Evolutionary conservation across 2,113 vertebrate genomes (phyloP).

Genomic region (Lanius collurio): DNA sequence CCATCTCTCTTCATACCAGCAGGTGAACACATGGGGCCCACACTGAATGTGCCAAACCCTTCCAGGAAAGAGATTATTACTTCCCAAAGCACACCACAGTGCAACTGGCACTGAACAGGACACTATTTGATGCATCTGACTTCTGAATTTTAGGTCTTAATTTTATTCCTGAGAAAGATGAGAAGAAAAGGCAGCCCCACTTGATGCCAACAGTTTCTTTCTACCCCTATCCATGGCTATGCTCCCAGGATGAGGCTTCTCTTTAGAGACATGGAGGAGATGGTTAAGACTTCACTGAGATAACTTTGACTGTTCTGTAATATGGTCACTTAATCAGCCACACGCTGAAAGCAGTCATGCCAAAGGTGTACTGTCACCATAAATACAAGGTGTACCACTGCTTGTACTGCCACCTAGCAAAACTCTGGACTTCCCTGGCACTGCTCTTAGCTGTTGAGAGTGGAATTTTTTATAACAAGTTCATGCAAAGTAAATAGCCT

Average conservation of each 20-base stretch:
- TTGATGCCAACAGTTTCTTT: neutral
- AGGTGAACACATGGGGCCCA: neutral
- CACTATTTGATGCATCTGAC: neutral
- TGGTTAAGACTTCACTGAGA: neutral
- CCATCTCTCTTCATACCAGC: neutral
- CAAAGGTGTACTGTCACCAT: neutral
- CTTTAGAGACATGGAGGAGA: neutral
- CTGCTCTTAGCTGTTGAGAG: neutral
- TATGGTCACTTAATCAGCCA: neutral
- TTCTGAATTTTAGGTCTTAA: neutral
- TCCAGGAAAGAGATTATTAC: neutral
- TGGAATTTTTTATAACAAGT: neutral
- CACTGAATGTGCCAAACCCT: neutral
- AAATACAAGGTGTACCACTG: neutral
- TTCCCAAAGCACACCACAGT: neutral
- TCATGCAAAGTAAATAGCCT: neutral
- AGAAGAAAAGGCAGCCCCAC: neutral
- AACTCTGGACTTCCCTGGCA: neutral
- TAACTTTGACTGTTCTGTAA: neutral
- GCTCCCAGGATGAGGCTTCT: neutral
- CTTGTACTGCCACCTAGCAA: neutral
- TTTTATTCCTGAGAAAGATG: neutral
- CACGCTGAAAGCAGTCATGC: neutral
- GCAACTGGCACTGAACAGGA: neutral
- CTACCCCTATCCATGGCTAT: too few relatives aligned